Evolutionary conservation across 2,888 invertebrate genomes (phyloP).

Genomic region (Anarsia innoxiella): DNA sequence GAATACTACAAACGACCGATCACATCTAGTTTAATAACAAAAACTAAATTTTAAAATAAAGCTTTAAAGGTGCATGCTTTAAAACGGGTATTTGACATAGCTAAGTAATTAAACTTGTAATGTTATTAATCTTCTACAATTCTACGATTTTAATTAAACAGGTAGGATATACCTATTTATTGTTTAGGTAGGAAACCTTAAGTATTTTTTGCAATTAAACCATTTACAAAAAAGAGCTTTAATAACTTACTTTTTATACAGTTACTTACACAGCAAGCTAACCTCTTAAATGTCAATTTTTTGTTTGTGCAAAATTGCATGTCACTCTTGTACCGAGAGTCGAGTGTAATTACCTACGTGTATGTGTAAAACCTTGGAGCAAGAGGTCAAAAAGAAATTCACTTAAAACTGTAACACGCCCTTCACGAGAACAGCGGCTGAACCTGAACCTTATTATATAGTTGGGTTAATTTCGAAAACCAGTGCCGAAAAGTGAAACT

Average conservation of each 20-base stretch:
- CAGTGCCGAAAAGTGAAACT: constrained; percentile 74
- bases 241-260: constrained; percentile 5
- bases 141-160: too few relatives aligned
- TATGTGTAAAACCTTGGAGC: constrained; percentile 68
- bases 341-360: constrained; percentile 55
- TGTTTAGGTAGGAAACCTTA: neutral
- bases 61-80: neutral
- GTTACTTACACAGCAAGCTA: too few relatives aligned
- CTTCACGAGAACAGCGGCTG: constrained; percentile 53
- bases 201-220: neutral
- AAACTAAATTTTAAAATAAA: neutral
- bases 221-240: neutral
- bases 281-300: constrained; percentile 56
- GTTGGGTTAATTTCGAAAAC: constrained; percentile 73
- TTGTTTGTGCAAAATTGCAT: constrained; percentile 65
- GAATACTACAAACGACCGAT: neutral
- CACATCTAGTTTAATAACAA: constrained; percentile 1
- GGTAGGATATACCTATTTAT: constrained; percentile 3
- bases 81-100: constrained; percentile 1
- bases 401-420: constrained; percentile 73
- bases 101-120: constrained; percentile 3
- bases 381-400: constrained; percentile 75
- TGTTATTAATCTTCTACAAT: neutral
- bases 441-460: constrained; percentile 60
- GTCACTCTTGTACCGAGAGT: constrained; percentile 40